These are phyloP conservation scores for Champsocephalus esox DNA, from an alignment of 2,797 vertebrate genomes.

Conservation along the genomic window DNA sequence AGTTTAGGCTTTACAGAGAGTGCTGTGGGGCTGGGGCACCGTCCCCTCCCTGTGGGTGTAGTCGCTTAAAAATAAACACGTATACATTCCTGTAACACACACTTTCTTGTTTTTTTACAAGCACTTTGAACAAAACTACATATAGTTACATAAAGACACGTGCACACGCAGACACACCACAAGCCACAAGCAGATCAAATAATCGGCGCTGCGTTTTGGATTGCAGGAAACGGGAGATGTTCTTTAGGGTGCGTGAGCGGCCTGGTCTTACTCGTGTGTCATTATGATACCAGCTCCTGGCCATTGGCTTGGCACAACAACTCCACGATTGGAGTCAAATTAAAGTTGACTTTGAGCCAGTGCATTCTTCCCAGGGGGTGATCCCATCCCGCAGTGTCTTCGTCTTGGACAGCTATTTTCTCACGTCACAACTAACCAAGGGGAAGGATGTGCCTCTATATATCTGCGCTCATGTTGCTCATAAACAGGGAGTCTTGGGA, in stretches of 20 bases:
- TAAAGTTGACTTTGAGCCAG: slow-evolving; percentile 60
- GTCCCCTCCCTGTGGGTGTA: slow-evolving; percentile 44
- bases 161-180: slow-evolving; percentile 47
- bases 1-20: slow-evolving; percentile 40
- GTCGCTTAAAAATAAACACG: slow-evolving; percentile 62
- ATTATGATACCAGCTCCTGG: slow-evolving; percentile 69
- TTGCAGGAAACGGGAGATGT: slow-evolving; percentile 53
- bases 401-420: slow-evolving; percentile 56
- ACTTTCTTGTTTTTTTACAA: slow-evolving; percentile 42
- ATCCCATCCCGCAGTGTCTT: slow-evolving; percentile 52
- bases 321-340: slow-evolving; percentile 58
- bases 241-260: slow-evolving; percentile 56
- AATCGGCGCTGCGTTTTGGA: slow-evolving; percentile 56
- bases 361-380: slow-evolving; percentile 49
- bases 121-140: slow-evolving; percentile 54
- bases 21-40: slow-evolving; percentile 23
- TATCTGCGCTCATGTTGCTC: slow-evolving; percentile 45
- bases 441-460: slow-evolving; percentile 40
- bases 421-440: slow-evolving; percentile 41
- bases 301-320: slow-evolving; percentile 58
- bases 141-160: slow-evolving; percentile 45
- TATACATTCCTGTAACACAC: slow-evolving; percentile 43
- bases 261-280: slow-evolving; percentile 58
- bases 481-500: slow-evolving; percentile 32
- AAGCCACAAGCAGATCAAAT: slow-evolving; percentile 58